phyloP scores from a whole-genome alignment of 1,140 invertebrate species.

The Berghia stephanieae region DNA sequence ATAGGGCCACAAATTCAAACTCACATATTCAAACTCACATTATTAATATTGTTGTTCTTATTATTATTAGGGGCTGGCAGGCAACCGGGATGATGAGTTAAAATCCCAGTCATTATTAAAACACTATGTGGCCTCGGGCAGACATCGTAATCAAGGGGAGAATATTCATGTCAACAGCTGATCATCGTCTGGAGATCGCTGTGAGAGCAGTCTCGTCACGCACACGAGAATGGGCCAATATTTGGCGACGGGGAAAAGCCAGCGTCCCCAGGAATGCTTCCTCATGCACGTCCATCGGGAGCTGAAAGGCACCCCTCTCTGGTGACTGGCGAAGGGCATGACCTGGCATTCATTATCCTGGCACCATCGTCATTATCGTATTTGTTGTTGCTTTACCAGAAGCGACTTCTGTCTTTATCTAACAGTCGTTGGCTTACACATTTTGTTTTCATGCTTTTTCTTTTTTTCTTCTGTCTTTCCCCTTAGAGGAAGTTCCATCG shows the following conservation, averaged over 20 bases:
- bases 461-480: too few species aligned
- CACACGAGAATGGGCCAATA: slow-evolving; percentile 5
- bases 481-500: too few species aligned
- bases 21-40: too few species aligned
- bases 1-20: too few species aligned
- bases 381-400: too few species aligned
- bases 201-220: slow-evolving; percentile 12
- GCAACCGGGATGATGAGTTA: too few species aligned
- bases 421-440: too few species aligned
- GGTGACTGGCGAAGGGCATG: not conserved
- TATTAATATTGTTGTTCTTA: too few species aligned
- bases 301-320: not conserved
- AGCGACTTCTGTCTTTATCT: too few species aligned
- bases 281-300: not conserved
- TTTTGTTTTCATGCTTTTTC: too few species aligned
- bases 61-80: too few species aligned
- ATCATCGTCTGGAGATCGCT: slow-evolving; percentile 12
- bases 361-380: too few species aligned
- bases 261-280: not conserved
- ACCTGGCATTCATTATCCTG: slow-evolving; percentile 22
- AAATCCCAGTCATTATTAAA: not conserved
- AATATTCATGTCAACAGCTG: slow-evolving; percentile 29
- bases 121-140: slow-evolving; percentile 9
- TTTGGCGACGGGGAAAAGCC: not conserved
- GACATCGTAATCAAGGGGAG: slow-evolving; percentile 18